Evolutionary conservation across 2,888 invertebrate genomes (phyloP).

Genomic region (Sicus ferrugineus): DNA sequence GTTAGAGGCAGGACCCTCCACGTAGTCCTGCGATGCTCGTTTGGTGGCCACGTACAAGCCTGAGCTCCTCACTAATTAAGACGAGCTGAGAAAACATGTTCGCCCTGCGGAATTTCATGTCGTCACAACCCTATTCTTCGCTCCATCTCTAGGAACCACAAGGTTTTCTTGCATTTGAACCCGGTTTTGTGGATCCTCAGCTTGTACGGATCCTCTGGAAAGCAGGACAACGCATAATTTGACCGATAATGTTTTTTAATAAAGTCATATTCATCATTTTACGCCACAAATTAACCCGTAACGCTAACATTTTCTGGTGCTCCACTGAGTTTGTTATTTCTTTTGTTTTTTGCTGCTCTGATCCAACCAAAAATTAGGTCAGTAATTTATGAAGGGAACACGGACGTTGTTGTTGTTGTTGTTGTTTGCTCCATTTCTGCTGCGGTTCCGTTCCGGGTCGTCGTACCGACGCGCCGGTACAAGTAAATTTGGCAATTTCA

Average conservation of each 20-base stretch:
- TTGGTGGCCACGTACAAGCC: background rate
- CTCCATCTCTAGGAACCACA: background rate
- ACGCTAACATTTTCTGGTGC: no score
- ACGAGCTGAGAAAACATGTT: background rate
- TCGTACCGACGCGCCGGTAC: no score
- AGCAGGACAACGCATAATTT: no score
- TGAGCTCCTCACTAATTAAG: background rate
- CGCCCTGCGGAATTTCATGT: background rate
- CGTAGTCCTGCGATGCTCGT: background rate
- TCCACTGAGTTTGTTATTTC: background rate
- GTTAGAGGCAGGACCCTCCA: background rate
- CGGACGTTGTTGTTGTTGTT: no score
- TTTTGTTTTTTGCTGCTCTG: background rate
- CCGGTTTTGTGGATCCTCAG: no score
- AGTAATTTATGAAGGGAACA: no score
- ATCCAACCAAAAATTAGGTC: background rate
- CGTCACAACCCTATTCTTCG: background rate
- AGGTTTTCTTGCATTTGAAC: no score
- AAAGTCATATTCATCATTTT: no score
- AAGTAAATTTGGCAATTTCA: conserved; percentile 20
- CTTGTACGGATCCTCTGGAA: no score
- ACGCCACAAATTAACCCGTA: background rate
- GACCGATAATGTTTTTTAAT: no score
- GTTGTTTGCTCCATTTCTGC: background rate
- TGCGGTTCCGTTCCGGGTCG: no score